These are phyloP conservation scores for Diceros bicornis DNA, from an alignment of 2,797 vertebrate genomes.

Conservation along the genomic window DNA sequence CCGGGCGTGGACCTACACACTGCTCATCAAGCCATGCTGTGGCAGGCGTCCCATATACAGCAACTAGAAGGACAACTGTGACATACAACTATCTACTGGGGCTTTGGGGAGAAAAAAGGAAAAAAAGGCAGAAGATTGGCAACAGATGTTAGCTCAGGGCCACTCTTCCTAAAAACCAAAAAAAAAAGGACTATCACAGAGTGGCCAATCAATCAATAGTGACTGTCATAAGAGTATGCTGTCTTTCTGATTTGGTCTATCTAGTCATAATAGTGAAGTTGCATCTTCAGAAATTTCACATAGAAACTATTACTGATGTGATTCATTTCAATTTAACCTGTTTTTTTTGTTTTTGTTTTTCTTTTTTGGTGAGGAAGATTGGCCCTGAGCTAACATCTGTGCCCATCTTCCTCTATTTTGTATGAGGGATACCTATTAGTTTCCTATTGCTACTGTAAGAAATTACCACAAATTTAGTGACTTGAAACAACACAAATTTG, in stretches of 20 bases:
- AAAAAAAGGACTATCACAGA: not conserved
- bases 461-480: not conserved
- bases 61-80: too few species aligned
- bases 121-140: too few species aligned
- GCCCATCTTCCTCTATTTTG: too few species aligned
- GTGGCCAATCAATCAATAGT: not conserved
- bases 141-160: too few species aligned
- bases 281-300: not conserved
- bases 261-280: not conserved
- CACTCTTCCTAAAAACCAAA: too few species aligned
- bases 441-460: not conserved
- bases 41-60: too few species aligned
- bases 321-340: not conserved
- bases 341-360: not conserved
- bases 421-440: not conserved
- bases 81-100: too few species aligned
- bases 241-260: not conserved
- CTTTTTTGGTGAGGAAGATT: too few species aligned
- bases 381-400: too few species aligned
- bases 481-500: not conserved
- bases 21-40: too few species aligned
- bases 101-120: too few species aligned
- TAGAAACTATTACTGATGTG: not conserved
- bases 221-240: not conserved
- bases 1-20: too few species aligned